Conservation (phyloP, 2,797 vertebrate species). For the Tinamus major region DNA sequence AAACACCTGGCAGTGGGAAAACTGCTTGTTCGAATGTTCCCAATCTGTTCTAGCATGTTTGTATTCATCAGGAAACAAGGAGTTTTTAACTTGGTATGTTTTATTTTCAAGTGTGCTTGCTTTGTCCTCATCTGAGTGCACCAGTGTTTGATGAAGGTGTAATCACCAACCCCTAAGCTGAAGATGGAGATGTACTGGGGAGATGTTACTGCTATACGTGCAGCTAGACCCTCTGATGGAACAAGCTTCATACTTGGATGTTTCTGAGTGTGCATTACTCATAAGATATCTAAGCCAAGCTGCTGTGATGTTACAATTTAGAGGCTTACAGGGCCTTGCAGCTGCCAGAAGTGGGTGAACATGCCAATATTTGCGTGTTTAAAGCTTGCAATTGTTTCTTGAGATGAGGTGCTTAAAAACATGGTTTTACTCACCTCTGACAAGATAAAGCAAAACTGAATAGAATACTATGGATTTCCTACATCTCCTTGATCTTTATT, state of each 20-base stretch:
- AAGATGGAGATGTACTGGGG: rapidly evolving
- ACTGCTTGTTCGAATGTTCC: neutral
- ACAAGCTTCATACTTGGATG: neutral
- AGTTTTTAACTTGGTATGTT: neutral
- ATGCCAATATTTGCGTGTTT: neutral
- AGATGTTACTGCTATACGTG: neutral
- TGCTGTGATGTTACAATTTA: neutral
- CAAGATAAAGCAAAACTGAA: neutral
- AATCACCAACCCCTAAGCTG: neutral
- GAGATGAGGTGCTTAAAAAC: neutral
- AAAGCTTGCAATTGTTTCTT: neutral
- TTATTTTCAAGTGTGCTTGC: neutral
- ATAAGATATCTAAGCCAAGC: neutral
- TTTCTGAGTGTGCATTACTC: neutral
- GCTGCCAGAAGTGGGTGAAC: neutral
- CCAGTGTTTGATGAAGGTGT: neutral
- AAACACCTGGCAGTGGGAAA: neutral
- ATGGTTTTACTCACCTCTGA: neutral
- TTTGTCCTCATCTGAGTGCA: neutral
- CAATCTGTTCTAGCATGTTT: neutral
- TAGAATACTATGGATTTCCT: neutral
- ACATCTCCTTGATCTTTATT: neutral
- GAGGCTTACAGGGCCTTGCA: neutral
- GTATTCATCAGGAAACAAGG: neutral
- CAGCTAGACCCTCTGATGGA: neutral